Evolutionary conservation across 2,797 vertebrate species (phyloP).

Genomic region (Alcedo atthis): DNA sequence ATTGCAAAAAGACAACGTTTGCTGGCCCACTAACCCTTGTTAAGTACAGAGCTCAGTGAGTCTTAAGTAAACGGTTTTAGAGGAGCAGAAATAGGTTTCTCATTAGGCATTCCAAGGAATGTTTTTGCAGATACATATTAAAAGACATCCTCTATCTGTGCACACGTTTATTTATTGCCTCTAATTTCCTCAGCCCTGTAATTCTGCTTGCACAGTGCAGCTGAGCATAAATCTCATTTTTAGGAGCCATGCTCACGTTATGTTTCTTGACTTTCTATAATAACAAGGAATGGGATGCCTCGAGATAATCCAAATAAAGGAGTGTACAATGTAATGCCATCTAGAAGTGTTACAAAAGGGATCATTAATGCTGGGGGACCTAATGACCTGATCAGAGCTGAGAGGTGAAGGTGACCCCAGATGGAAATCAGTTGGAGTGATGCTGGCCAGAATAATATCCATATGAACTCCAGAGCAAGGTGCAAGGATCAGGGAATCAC

Average conservation of each 20-base stretch:
- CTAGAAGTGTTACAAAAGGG: neutral
- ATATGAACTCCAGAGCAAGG: neutral
- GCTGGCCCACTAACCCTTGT: conserved; percentile 13
- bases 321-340: neutral
- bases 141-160: conserved; percentile 20
- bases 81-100: conserved; percentile 33
- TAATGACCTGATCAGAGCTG: neutral
- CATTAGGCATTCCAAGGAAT: conserved; percentile 44
- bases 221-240: conserved; percentile 54
- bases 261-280: conserved; percentile 42
- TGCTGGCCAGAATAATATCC: neutral
- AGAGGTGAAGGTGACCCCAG: conserved; percentile 11
- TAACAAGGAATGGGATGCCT: conserved; percentile 23
- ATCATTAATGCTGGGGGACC: neutral
- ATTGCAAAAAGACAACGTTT: neutral
- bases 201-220: conserved; percentile 38
- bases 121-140: conserved; percentile 36
- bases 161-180: conserved; percentile 40
- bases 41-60: neutral
- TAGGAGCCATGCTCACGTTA: conserved; percentile 33
- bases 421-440: neutral
- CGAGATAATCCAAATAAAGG: neutral
- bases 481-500: neutral
- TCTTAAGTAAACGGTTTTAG: conserved; percentile 30
- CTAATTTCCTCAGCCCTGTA: conserved; percentile 45